Conservation (phyloP, 23 tunicate genomes). For the Aplidium turbinatum region DNA sequence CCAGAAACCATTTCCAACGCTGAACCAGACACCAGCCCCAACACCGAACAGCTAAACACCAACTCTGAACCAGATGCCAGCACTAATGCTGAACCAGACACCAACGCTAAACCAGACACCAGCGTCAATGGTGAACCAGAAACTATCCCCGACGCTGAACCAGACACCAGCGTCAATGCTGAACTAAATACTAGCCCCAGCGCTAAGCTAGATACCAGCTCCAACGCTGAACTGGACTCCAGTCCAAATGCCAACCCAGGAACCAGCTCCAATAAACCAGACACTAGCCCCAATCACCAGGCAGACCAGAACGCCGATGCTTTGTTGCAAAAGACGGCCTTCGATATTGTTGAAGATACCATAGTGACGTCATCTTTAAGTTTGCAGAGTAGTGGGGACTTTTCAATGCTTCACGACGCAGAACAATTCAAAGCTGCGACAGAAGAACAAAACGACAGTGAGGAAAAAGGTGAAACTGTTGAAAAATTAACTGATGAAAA, state of each 20-base stretch:
- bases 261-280: neutral
- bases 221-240: too few relatives aligned
- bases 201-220: too few relatives aligned
- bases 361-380: slow-evolving; percentile 42
- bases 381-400: slow-evolving; percentile 24
- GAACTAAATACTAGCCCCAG: too few relatives aligned
- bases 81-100: too few relatives aligned
- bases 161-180: neutral
- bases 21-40: too few relatives aligned
- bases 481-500: neutral
- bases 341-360: slow-evolving; percentile 17
- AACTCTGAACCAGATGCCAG: too few relatives aligned
- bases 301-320: neutral
- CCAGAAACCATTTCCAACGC: too few relatives aligned
- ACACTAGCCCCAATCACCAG: neutral
- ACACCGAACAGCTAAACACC: too few relatives aligned
- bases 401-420: slow-evolving; percentile 20
- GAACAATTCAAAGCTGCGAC: too few relatives aligned
- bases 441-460: neutral
- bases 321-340: slow-evolving; percentile 4
- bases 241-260: too few relatives aligned
- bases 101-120: too few relatives aligned
- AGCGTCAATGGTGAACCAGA: too few relatives aligned
- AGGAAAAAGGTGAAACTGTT: neutral
- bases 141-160: neutral